Conservation (phyloP, 2,888 invertebrate species). For the Meteorus colon region DNA sequence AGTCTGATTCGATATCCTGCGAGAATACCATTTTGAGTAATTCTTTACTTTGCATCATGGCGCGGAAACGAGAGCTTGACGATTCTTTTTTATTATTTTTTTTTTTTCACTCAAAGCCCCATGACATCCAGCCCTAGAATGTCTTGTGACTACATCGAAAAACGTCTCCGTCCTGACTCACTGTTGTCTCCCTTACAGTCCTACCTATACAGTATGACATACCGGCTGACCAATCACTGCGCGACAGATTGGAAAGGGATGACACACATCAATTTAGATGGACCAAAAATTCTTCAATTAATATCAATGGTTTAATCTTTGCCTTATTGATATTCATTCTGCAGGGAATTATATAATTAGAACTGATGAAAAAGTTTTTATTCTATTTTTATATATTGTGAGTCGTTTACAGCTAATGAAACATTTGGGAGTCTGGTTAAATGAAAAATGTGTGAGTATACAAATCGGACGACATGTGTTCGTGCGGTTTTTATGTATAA, state of each 20-base stretch:
- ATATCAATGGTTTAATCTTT: too few species aligned
- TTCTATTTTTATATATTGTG: not conserved
- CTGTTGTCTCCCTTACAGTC: not conserved
- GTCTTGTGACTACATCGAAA: not conserved
- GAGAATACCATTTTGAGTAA: not conserved
- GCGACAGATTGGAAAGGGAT: not conserved
- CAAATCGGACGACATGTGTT: not conserved
- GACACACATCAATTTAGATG: not conserved
- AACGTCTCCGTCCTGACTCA: not conserved
- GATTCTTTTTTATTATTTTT: not conserved
- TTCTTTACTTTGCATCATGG: not conserved
- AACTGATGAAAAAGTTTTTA: not conserved
- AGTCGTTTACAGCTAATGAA: not conserved
- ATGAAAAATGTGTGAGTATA: not conserved
- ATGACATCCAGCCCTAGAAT: not conserved
- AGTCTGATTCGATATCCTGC: slow-evolving; percentile 1
- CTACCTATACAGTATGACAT: not conserved
- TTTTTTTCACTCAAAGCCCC: not conserved
- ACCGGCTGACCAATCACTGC: not conserved
- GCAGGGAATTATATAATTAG: not conserved
- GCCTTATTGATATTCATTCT: too few species aligned
- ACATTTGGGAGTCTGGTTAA: not conserved
- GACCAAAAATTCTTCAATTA: not conserved
- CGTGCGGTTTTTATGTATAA: not conserved
- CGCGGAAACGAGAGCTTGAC: not conserved